phyloP scores from a whole-genome alignment of 2,888 invertebrate genomes.

The Agrenia bidenticulata region DNA sequence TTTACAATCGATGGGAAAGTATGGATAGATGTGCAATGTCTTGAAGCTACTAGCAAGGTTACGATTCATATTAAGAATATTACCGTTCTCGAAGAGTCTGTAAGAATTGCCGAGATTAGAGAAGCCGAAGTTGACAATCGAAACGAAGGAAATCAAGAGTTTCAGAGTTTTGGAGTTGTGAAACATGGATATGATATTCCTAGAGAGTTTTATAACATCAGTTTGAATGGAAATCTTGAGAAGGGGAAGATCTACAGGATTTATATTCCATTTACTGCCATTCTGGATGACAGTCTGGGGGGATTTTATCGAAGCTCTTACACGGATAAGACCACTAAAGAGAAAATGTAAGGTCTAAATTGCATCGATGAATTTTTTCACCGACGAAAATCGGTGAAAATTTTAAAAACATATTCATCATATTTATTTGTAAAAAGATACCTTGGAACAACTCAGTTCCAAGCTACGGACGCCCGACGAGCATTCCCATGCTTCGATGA shows the following conservation, averaged over 20 bases:
- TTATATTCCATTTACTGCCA: slow-evolving; percentile 69
- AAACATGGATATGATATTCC: slow-evolving; percentile 47
- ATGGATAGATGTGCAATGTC: slow-evolving; percentile 62
- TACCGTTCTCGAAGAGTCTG: slow-evolving; percentile 63
- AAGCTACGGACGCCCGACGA: slow-evolving; percentile 68
- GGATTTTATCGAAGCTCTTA: slow-evolving; percentile 85
- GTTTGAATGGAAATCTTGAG: slow-evolving; percentile 63
- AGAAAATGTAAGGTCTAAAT: slow-evolving; percentile 58
- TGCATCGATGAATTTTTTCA: slow-evolving; percentile 10
- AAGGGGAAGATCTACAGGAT: slow-evolving; percentile 67
- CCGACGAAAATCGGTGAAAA: background rate
- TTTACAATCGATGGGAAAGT: slow-evolving; percentile 73
- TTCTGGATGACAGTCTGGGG: slow-evolving; percentile 67
- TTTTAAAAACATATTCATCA: slow-evolving; percentile 11
- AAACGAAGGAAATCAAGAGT: slow-evolving; percentile 33
- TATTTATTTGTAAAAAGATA: slow-evolving; percentile 10
- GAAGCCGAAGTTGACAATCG: slow-evolving; percentile 37
- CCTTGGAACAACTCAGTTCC: slow-evolving; percentile 70
- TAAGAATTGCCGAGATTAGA: slow-evolving; percentile 59
- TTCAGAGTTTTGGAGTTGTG: slow-evolving; percentile 41
- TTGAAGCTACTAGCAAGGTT: slow-evolving; percentile 66
- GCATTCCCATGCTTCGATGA: slow-evolving; percentile 80
- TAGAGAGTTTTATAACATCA: slow-evolving; percentile 70
- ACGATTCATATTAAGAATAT: slow-evolving; percentile 75
- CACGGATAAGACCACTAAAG: slow-evolving; percentile 62